phyloP scores from a whole-genome alignment of 1,140 invertebrate species.

The Eupristina koningsbergeri region DNA sequence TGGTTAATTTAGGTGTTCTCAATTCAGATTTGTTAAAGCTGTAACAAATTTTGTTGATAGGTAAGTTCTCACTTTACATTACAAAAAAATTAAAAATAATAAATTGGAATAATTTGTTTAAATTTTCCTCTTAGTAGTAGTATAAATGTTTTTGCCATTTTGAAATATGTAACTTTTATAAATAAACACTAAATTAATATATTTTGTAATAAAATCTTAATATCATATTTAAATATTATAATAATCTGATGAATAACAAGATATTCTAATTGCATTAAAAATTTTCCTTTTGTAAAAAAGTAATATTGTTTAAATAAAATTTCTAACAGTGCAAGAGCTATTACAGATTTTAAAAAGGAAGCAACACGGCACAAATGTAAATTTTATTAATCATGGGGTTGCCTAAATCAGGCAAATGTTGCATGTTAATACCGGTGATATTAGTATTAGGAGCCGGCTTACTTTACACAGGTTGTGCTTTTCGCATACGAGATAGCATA shows the following conservation, averaged over 20 bases:
- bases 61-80: background rate
- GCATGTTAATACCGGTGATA: slow-evolving; percentile 56
- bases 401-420: slow-evolving; percentile 65
- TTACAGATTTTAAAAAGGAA: background rate
- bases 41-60: background rate
- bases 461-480: slow-evolving; percentile 62
- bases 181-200: too few relatives aligned
- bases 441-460: slow-evolving; percentile 49
- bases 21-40: background rate
- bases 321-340: background rate
- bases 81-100: background rate
- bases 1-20: background rate
- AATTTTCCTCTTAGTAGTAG: background rate
- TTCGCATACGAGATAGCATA: slow-evolving; percentile 63
- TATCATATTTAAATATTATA: too few relatives aligned
- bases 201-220: too few relatives aligned
- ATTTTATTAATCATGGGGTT: slow-evolving; percentile 63
- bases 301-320: slow-evolving; percentile 1
- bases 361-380: slow-evolving; percentile 61
- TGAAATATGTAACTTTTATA: background rate
- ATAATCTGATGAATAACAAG: too few relatives aligned
- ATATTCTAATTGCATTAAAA: too few relatives aligned
- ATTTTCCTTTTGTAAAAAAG: background rate
- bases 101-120: background rate
- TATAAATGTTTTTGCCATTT: background rate